Conservation (phyloP, 2,888 invertebrate genomes). For the Monopis laevigella region DNA sequence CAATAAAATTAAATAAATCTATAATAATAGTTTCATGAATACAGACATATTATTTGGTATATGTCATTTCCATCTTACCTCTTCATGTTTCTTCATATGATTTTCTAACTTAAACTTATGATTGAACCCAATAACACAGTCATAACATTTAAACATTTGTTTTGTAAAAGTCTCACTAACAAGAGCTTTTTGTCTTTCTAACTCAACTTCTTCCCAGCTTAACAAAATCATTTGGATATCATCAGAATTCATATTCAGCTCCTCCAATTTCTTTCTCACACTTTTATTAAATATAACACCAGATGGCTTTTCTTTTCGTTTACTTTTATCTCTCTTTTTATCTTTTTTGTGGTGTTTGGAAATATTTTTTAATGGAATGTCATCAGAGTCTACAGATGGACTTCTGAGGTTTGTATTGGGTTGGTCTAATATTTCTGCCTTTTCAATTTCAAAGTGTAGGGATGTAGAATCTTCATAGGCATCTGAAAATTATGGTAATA, state of each 20-base stretch:
- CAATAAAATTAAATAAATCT: no score
- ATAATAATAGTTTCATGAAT: no score
- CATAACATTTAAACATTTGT: constrained; percentile 33
- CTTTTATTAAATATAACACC: constrained; percentile 34
- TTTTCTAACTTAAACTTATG: constrained; percentile 38
- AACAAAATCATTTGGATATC: constrained; percentile 4
- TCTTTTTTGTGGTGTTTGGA: constrained; percentile 9
- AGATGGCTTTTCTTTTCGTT: constrained; percentile 12
- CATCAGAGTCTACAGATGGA: constrained; percentile 33
- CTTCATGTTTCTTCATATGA: constrained; percentile 42
- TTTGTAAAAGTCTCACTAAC: constrained; percentile 29
- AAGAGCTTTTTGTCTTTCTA: constrained; percentile 31
- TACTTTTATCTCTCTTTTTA: constrained; percentile 6
- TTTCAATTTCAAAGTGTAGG: not conserved
- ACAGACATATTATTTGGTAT: no score
- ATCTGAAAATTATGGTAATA: no score
- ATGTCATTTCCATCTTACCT: constrained; percentile 29
- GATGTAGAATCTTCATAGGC: not conserved
- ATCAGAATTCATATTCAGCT: constrained; percentile 29
- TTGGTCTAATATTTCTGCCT: constrained; percentile 18
- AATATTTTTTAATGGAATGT: constrained; percentile 37
- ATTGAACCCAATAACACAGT: constrained; percentile 45
- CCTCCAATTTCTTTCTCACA: constrained; percentile 30
- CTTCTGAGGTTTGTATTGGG: constrained; percentile 14
- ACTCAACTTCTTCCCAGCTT: constrained; percentile 31